phyloP scores from a whole-genome alignment of 2,797 vertebrate species.

The Spinus pinus region DNA sequence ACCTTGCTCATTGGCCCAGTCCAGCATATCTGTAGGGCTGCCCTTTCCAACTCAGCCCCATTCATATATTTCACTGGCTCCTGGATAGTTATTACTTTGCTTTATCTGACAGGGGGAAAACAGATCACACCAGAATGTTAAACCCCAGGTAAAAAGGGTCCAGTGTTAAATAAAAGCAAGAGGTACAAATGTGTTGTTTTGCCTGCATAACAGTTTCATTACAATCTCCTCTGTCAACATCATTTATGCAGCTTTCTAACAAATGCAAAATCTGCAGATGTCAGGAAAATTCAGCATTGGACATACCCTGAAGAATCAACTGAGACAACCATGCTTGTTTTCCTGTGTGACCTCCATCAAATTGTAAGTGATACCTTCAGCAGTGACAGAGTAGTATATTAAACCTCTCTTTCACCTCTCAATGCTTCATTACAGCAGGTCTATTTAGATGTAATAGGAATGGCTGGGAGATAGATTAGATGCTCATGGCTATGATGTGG shows the following conservation, averaged over 20 bases:
- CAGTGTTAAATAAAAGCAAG: neutral
- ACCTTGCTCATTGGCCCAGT: neutral
- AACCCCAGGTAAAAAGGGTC: neutral
- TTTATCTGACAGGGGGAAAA: neutral
- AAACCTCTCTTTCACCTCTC: constrained; percentile 19
- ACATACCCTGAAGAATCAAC: neutral
- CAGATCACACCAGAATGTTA: neutral
- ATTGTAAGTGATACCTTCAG: neutral
- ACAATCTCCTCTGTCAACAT: neutral
- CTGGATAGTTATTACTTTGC: neutral
- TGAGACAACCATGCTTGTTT: neutral
- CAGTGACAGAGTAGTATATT: neutral
- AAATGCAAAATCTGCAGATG: neutral
- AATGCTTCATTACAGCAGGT: neutral
- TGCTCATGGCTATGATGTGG: neutral
- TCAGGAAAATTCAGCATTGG: neutral
- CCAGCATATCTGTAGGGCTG: neutral
- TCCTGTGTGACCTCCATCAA: neutral
- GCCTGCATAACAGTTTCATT: neutral
- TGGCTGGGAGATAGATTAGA: neutral
- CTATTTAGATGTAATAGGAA: neutral
- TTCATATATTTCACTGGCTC: neutral
- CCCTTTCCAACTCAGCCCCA: neutral
- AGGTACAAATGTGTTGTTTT: neutral
- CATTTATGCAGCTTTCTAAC: neutral